Base-by-base conservation (phyloP, 2,888 invertebrate genomes). In the Herminia tarsipennalis region DNA sequence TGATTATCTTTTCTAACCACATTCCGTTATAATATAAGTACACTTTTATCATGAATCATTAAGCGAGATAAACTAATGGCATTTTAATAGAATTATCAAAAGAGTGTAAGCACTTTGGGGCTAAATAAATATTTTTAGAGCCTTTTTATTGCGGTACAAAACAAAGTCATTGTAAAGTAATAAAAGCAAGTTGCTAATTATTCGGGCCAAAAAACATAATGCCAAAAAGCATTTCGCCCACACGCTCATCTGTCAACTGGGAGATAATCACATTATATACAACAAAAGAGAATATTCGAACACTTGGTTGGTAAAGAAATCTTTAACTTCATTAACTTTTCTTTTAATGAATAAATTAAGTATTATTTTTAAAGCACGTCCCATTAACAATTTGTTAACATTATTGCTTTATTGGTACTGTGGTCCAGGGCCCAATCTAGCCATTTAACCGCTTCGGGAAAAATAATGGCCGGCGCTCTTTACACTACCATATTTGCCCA, bases 161-260 rank as follows among this genome's bases (percentile, higher is more conserved):
- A 41, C 25, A 32, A 51, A 34, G 41, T 42, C 27, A 51, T 35
- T 28, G 8, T 34, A 25, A 37, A 37, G 8, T 32, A 37, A n/a
- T 41, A 44, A 36, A 42, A 43, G 20, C 37, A 9, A 32, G 25
- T 39, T 32, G n/a, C 41, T 56, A 52, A 59, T 52, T 47, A 56
- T 50, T 59, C 17, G 22, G 49, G 46, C 45, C 37, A 9, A 25
- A n/a, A 25, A 37, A 22, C 33, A n/a, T n/a, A n/a, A 32, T 53
- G 60, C 65, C 44, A 62, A 64, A n/a, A 56, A 41, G 29, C 42
- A 29, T 64, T 59, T 50, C 53, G 50, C 56, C 45, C 45, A 56
- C 45, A 46, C 35, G 30, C 36, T 10, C 41, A 40, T 56, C 14
- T 42, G 42, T 50, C 56, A 50, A 49, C 46, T 12, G 41, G 32